phyloP scores from a whole-genome alignment of 2,888 invertebrate genomes.

The Nesidiocoris tenuis region DNA sequence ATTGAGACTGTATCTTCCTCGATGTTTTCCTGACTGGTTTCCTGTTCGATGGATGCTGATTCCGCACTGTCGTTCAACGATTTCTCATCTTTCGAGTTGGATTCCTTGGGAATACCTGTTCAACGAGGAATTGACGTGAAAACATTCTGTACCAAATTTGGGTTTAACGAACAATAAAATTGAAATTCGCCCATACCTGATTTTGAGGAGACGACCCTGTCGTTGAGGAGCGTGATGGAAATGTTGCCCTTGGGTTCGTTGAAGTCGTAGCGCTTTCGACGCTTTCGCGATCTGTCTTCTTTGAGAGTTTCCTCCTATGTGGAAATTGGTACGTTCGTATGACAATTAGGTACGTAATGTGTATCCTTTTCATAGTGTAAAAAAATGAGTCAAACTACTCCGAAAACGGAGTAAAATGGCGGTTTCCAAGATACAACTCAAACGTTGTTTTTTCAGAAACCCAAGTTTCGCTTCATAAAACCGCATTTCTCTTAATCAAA shows the following conservation, averaged over 20 bases:
- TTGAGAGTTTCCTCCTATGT: slow-evolving; percentile 20
- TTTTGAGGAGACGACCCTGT: slow-evolving; percentile 39
- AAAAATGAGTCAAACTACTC: too few species aligned
- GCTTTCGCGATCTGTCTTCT: slow-evolving; percentile 13
- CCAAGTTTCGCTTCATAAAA: too few species aligned
- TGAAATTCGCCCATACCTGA: slow-evolving; percentile 12
- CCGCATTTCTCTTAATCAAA: too few species aligned
- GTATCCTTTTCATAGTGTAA: too few species aligned
- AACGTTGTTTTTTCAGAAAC: too few species aligned
- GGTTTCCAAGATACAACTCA: too few species aligned
- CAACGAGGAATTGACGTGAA: neutral
- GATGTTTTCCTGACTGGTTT: slow-evolving; percentile 27
- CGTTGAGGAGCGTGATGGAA: slow-evolving; percentile 45
- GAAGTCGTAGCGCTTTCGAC: slow-evolving; percentile 15
- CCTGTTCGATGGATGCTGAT: slow-evolving; percentile 16
- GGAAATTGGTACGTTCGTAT: too few species aligned
- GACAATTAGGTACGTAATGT: too few species aligned
- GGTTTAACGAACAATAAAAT: too few species aligned
- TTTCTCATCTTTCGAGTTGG: slow-evolving; percentile 9
- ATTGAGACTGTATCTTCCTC: slow-evolving; percentile 33
- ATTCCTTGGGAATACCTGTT: slow-evolving; percentile 17
- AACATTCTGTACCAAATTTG: too few species aligned
- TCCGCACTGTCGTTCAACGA: slow-evolving; percentile 4
- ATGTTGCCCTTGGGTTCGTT: slow-evolving; percentile 36
- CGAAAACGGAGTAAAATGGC: too few species aligned